Conservation (phyloP, 2,888 invertebrate species). For the Meta bourneti region DNA sequence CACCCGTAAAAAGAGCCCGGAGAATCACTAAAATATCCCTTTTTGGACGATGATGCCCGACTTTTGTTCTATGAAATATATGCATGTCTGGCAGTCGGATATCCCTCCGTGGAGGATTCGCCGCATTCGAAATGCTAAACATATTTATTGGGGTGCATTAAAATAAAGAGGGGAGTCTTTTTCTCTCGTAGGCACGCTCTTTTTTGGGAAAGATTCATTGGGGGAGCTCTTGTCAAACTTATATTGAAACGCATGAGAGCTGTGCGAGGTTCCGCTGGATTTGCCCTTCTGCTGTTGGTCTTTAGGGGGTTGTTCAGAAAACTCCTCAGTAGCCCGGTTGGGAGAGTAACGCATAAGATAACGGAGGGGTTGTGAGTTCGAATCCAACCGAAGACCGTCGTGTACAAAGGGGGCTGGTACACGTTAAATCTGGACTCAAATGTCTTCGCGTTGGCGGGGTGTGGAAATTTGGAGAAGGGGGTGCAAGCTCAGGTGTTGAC, state of each 20-base stretch:
- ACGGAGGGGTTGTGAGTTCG: no score
- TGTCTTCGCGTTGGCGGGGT: no score
- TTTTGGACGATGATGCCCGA: not conserved
- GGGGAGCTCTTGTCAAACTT: constrained; percentile 46
- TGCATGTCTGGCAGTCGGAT: constrained; percentile 15
- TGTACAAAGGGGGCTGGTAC: no score
- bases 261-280: not conserved
- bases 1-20: not conserved
- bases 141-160: constrained; percentile 47
- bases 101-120: constrained; percentile 4
- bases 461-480: no score
- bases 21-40: constrained; percentile 6
- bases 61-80: not conserved
- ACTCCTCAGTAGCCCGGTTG: no score
- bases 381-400: no score
- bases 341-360: no score
- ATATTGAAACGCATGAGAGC: constrained; percentile 58
- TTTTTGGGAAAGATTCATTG: constrained; percentile 22
- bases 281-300: constrained; percentile 19
- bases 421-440: no score
- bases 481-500: no score
- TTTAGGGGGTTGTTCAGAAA: not conserved
- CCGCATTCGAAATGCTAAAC: constrained; percentile 33
- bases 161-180: constrained; percentile 15
- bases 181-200: not conserved